Conservation (phyloP, 2,888 invertebrate species). For the Temnothorax rugatulus region DNA sequence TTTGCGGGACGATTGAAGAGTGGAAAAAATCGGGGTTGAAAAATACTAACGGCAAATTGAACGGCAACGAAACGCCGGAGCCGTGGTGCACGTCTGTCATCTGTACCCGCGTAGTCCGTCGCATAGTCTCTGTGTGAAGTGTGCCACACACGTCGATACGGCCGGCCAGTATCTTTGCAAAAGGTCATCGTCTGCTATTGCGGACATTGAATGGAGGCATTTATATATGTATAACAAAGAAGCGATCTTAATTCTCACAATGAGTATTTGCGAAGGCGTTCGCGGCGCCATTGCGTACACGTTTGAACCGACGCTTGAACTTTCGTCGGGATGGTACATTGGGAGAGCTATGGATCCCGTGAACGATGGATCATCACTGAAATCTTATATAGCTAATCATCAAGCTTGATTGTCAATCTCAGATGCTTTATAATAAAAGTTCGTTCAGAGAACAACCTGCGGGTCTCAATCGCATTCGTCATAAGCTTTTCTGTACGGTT, state of each 20-base stretch:
- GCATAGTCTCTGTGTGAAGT: slow-evolving; percentile 48
- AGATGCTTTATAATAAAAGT: not conserved
- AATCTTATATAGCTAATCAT: not conserved
- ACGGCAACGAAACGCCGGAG: slow-evolving; percentile 4
- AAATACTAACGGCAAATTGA: slow-evolving; percentile 11
- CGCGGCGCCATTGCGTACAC: slow-evolving; percentile 29
- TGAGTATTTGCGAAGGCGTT: slow-evolving; percentile 48
- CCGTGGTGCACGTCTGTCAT: slow-evolving; percentile 33
- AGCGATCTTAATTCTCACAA: slow-evolving; percentile 55
- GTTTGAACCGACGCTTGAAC: not conserved
- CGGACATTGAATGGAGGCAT: slow-evolving; percentile 67
- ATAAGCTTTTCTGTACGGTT: slow-evolving; percentile 12
- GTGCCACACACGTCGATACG: slow-evolving; percentile 64
- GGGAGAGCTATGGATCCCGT: not conserved
- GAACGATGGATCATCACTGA: not conserved
- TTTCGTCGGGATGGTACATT: not conserved
- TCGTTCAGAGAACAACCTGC: not conserved
- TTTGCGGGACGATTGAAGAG: not conserved
- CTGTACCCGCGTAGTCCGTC: slow-evolving; percentile 45
- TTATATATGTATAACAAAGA: slow-evolving; percentile 65
- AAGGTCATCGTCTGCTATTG: slow-evolving; percentile 78
- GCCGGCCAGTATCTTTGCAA: slow-evolving; percentile 67
- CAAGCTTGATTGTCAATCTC: not conserved
- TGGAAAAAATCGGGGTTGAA: not conserved
- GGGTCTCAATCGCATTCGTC: not conserved